Evolutionary conservation across 2,113 vertebrate species (phyloP).

Genomic region (Ophiodon elongatus): DNA sequence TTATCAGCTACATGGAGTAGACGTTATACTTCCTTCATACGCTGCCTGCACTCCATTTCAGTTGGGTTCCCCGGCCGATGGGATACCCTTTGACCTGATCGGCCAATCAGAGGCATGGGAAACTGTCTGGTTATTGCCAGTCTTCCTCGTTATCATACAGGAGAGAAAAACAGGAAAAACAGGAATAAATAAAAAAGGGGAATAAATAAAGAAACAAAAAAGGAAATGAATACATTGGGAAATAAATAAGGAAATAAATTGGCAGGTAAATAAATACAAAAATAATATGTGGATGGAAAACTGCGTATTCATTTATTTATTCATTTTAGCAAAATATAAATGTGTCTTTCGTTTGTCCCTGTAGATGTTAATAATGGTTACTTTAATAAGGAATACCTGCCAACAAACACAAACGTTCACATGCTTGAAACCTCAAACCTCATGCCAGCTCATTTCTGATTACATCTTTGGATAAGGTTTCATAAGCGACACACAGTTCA

Average conservation of each 20-base stretch:
- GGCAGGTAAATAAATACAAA: background rate
- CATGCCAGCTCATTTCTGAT: slow-evolving; percentile 25
- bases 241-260: background rate
- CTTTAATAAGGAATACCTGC: background rate
- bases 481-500: slow-evolving; percentile 25
- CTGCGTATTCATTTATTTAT: background rate
- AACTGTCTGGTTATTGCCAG: background rate
- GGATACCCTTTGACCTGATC: background rate
- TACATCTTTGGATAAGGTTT: slow-evolving; percentile 35
- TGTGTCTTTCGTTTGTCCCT: background rate
- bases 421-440: background rate
- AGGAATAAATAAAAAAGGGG: background rate
- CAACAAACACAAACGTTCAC: background rate
- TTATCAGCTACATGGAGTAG: background rate
- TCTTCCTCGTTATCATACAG: background rate
- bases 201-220: background rate
- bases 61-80: too few relatives aligned
- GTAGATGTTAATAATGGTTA: background rate
- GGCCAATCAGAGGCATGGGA: background rate
- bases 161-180: background rate
- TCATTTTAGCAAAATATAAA: background rate
- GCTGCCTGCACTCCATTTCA: background rate
- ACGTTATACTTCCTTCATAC: background rate
- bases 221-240: background rate
- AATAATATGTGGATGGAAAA: background rate